Base-by-base conservation (phyloP, 1,140 invertebrate species). In the Psilanteris sp. region DNA sequence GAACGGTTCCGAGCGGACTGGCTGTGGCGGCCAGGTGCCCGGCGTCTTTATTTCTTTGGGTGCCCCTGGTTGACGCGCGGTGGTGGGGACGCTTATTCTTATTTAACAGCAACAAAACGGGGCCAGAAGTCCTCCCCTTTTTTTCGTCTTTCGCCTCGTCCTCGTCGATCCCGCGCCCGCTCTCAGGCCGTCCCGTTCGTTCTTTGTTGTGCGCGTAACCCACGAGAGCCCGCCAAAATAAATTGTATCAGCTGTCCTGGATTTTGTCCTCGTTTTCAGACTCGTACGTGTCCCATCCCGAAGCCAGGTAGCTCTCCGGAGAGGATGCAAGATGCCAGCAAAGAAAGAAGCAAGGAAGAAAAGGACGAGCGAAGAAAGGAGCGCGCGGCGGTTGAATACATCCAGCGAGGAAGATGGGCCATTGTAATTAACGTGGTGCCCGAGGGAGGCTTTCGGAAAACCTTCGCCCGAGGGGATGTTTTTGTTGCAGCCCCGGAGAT, bases 161-260 rank as follows among this genome's bases (percentile, higher is more conserved):
- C 43, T 32, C 32, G 4, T 48, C 29, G 24, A 22, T 10, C 22
- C 8, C 14, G 14, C 26, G 14, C n/a, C 31, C 16, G 11, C 7
- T 22, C 39, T 7, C 39, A 8, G 14, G 10, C 46, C 16, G n/a
- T 20, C 36, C 13, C 44, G 1, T 16, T 37, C 31, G 14, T 54
- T 68, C 43, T 71, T 72, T 67, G 54, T 71, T 66, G 52, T 2
- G 10, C 26, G 15, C 36, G 52, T 39, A 44, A 37, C 61, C 27
- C 43, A 50, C 32, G 31, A 26, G 52, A 59, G 48, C 83, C 85
- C 86, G 84, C 84, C 86, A 85, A 88, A 87, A 88, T 61, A 66
- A 64, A 82, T 66, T 85, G 74, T 85, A 87, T 87, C 86, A 87
- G 85, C 86, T 87, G 85, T 85, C 85, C 81, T 82, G 81, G 66